Base-by-base conservation (phyloP, 1,140 invertebrate species). In the Liolophura sinensis region DNA sequence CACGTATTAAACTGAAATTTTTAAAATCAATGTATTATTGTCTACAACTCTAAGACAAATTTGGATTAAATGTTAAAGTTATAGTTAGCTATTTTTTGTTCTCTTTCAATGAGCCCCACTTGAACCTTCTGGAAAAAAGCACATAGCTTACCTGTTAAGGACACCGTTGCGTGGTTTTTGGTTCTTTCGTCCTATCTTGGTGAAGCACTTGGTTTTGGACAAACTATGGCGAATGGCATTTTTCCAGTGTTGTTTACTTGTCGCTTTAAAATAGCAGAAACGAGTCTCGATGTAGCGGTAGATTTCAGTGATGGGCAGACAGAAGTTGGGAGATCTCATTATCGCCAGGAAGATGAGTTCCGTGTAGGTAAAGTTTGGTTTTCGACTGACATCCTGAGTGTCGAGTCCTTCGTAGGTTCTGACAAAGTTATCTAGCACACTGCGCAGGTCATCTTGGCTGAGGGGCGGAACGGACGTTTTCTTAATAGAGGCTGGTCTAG, bases 191-290 rank as follows among this genome's bases (percentile, higher is more conserved):
- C 31, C 57, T 20, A 79, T 74, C 40, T 77, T 77, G 16, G 71
- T 71, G 62, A 79, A 79, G 57, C 77, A 76, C 51, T 78, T 76
- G 12, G 76, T 79, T 57, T 78, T 78, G 0, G 75, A 76, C 14
- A 79, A 59, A 63, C 76, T 79, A 60, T 79, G 77, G 49, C 76
- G 65, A 0, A 78, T 67, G 12, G 77, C 76, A 65, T 79, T 78
- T 55, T 73, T 76, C 77, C 77, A 79, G 40, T 76, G 73, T 55
- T 69, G 64, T 15, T 73, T 60, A 12, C 62, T 69, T 24, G 73
- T 72, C 14, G 67, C 65, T 52, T 63, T 64, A 59, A 76, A 79
- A 60, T 73, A 79, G 0, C 62, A 27, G 62, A 78, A 79, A 22
- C 74, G 69, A 20, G 27, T 68, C 51, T 75, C 68, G 20, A 76